Evolutionary conservation across 2,113 vertebrate genomes (phyloP), one percentile per base, ranked within the genome.

Genomic region (Pomatostomus ruficeps): DNA sequence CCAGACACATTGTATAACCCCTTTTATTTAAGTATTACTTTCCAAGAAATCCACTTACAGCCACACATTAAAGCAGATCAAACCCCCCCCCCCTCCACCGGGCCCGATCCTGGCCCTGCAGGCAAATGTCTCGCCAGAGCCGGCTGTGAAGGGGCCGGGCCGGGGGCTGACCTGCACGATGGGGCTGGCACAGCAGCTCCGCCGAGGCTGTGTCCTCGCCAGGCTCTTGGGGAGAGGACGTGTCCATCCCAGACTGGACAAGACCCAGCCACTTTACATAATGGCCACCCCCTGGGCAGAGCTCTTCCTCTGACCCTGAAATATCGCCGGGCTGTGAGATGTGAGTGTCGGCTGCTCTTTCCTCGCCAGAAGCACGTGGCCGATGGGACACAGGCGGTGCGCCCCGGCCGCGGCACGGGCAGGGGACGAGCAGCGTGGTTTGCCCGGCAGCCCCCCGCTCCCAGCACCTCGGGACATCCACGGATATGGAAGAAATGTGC

Each of bases 11-110:
- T 96, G 91, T 95, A 61, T 93, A 97, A 94, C 91, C 46, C 82
- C 68, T 70, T 95, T 92, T 83, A 83, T 66, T 93, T 88, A 79
- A 92, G 83, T 62, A 52, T 88, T 76, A 80, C 55, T 88, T 35
- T 90, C 46, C 82, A 70, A 90, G 72, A 94, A 95, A 94, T 85
- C 88, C 67, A 95, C 85, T 85, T 77, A 93, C 16, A 49, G 85
- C 38, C 59, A 42, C 72, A 76, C 14, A 68, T 61, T 25, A 83
- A 85, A 85, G 90, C 67, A 55, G 78, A 73, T 68, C 92, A 83
- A 59, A 68, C 33, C 54, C 36, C 9, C 17, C 9, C 5, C 40
- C n/a, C 19, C 7, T 4, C 5, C 40, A 10, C 20, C 1, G 13
- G 52, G 36, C 33, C 45, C 31, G 10, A 82, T 61, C 58, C 36